Conservation (phyloP, 2,113 vertebrate genomes). For the Megalops atlanticus region DNA sequence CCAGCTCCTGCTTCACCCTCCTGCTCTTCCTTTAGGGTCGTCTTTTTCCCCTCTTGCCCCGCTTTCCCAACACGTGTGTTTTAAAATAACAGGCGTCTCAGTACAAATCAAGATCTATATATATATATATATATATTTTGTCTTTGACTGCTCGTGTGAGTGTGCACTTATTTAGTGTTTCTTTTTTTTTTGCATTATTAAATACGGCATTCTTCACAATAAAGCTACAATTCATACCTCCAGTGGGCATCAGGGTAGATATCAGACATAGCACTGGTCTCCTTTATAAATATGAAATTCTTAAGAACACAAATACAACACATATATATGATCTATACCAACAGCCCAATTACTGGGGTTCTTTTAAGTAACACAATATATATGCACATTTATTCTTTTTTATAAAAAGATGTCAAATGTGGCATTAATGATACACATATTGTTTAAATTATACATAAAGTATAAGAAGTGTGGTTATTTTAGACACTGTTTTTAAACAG, state of each 20-base stretch:
- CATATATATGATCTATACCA: no score
- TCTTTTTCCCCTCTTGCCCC: background rate
- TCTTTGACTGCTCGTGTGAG: no score
- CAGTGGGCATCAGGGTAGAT: background rate
- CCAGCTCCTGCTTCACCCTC: background rate
- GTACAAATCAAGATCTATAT: background rate
- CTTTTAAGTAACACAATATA: background rate
- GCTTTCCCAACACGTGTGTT: background rate
- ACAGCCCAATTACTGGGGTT: no score
- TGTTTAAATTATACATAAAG: background rate
- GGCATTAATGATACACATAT: background rate
- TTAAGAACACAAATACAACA: no score
- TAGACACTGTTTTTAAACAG: constrained; percentile 14
- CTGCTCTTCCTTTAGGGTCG: background rate
- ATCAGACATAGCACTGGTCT: background rate
- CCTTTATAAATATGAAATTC: background rate
- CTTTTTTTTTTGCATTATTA: background rate
- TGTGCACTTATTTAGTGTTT: background rate
- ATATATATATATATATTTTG: no score
- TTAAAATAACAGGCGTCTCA: no score
- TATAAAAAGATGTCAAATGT: no score
- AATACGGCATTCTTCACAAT: background rate
- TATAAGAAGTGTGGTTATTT: constrained; percentile 22
- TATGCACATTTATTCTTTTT: no score
- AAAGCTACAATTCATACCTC: background rate